Percentiles rank a stretch among this genome's conserved stretches.
Conservation (phyloP, 2,113 vertebrate genomes). For the Struthio camelus region DNA sequence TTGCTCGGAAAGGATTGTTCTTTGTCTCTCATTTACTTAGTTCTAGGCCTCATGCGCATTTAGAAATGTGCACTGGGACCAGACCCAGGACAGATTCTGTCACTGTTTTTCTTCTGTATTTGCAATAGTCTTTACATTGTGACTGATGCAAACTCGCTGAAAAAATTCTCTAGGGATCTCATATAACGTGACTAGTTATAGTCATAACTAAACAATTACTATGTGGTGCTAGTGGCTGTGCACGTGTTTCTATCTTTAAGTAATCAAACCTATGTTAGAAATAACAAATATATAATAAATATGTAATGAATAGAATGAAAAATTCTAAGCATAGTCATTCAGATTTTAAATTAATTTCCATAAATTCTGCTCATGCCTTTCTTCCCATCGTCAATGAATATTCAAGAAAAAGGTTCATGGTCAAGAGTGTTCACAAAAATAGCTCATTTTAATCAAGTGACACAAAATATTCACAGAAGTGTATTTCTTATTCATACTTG, state of each 20-base stretch:
- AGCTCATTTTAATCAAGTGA: neutral
- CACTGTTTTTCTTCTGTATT: neutral
- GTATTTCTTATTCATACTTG: neutral
- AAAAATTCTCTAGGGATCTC: neutral
- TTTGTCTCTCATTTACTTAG: neutral
- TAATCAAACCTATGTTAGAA: neutral
- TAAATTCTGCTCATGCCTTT: constrained; percentile 1
- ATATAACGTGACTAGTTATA: neutral
- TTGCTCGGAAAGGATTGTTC: neutral
- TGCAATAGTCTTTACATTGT: neutral
- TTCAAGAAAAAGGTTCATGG: constrained; percentile 9
- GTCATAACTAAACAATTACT: neutral
- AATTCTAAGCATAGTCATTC: neutral
- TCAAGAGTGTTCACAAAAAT: neutral
- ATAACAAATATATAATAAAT: neutral
- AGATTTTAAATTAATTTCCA: constrained; percentile 6
- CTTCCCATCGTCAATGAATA: neutral
- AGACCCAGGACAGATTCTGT: neutral
- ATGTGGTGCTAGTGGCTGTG: fast-evolving
- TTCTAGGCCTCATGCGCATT: neutral
- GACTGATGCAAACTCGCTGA: neutral
- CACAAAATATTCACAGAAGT: neutral
- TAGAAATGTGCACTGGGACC: neutral
- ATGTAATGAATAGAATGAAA: neutral
- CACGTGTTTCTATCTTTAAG: neutral